Conservation (phyloP, 2,888 invertebrate species). For the Artemia sinica region DNA sequence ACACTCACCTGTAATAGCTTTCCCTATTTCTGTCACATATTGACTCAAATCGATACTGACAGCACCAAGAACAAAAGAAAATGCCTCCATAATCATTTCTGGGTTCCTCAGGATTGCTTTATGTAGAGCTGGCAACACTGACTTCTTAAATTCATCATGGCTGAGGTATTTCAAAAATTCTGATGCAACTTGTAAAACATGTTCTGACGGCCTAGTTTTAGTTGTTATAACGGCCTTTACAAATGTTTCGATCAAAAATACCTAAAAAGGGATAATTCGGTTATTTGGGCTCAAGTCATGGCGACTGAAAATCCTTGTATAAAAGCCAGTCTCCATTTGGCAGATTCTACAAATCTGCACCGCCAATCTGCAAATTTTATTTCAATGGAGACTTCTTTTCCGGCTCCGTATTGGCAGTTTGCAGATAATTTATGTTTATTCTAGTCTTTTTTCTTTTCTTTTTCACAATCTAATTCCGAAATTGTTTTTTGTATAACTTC, state of each 20-base stretch:
- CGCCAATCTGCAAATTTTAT: no score
- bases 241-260: conserved; percentile 42
- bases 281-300: no score
- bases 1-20: conserved; percentile 52
- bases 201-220: conserved; percentile 52
- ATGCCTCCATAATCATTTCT: conserved; percentile 66
- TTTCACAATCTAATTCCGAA: no score
- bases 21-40: conserved; percentile 58
- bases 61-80: conserved; percentile 54
- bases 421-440: no score
- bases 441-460: no score
- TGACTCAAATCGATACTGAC: conserved; percentile 57
- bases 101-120: conserved; percentile 84
- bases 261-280: conserved; percentile 22
- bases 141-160: conserved; percentile 50
- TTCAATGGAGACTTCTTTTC: no score
- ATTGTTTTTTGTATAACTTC: no score
- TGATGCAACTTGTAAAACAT: conserved; percentile 47
- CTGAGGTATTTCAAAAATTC: conserved; percentile 45
- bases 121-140: conserved; percentile 63
- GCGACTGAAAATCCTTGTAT: no score
- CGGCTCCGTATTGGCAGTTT: no score
- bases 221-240: conserved; percentile 58
- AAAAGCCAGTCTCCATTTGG: no score
- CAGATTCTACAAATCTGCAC: no score